Evolutionary conservation across 2,797 vertebrate species (phyloP).

Genomic region (Malacoctenus gilli): DNA sequence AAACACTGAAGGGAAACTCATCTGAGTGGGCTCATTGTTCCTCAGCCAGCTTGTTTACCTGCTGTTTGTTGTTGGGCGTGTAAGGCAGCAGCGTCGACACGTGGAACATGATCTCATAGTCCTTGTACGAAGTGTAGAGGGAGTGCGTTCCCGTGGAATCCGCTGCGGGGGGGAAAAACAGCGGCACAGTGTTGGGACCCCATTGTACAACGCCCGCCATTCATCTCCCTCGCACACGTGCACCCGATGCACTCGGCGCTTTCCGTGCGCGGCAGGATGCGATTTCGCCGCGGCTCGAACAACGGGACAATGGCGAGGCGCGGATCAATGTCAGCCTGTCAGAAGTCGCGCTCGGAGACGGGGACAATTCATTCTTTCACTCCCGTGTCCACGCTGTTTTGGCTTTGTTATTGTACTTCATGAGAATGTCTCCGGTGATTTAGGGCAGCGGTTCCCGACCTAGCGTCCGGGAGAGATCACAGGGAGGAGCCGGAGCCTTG

Average conservation of each 20-base stretch:
- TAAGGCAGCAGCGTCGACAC: slow-evolving; percentile 96
- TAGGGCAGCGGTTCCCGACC: not conserved
- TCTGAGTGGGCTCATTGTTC: too few species aligned
- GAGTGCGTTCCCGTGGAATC: slow-evolving; percentile 97
- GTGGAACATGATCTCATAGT: slow-evolving; percentile 99
- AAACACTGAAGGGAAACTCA: too few species aligned
- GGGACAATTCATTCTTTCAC: slow-evolving; percentile 14
- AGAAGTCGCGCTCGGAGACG: slow-evolving; percentile 15
- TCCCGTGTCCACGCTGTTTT: slow-evolving; percentile 5
- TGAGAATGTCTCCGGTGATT: too few species aligned
- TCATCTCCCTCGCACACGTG: slow-evolving; percentile 28
- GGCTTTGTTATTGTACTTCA: too few species aligned
- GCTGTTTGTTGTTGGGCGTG: slow-evolving; percentile 97
- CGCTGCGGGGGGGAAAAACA: slow-evolving; percentile 82
- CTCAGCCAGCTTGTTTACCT: slow-evolving; percentile 86
- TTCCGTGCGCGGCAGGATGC: slow-evolving; percentile 38
- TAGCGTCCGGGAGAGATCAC: too few species aligned
- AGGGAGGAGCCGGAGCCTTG: too few species aligned
- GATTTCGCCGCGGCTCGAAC: slow-evolving; percentile 47
- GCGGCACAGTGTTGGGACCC: slow-evolving; percentile 30
- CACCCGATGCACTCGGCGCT: slow-evolving; percentile 21
- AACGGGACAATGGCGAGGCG: slow-evolving; percentile 41
- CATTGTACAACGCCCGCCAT: slow-evolving; percentile 30
- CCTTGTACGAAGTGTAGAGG: slow-evolving; percentile 94
- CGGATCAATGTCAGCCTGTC: slow-evolving; percentile 43